These are phyloP conservation scores for Xiphophorus maculatus DNA, from an alignment of 2,113 vertebrate species.

Conservation along the genomic window DNA sequence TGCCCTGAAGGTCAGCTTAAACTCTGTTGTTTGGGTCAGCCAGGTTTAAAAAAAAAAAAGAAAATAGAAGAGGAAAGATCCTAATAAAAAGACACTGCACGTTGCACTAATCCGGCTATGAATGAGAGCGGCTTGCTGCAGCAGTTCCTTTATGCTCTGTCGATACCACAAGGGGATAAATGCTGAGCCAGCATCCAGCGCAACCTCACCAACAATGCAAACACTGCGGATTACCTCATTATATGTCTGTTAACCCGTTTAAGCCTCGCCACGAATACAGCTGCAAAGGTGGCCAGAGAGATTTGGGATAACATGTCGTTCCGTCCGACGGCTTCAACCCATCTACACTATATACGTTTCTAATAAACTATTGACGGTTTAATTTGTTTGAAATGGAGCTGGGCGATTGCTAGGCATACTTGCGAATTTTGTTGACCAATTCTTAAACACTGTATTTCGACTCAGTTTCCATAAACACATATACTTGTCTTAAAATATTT, in stretches of 20 bases:
- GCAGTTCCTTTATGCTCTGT: constrained; percentile 79
- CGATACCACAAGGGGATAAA: constrained; percentile 69
- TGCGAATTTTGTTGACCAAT: too few species aligned
- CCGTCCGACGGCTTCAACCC: neutral
- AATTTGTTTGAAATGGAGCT: too few species aligned
- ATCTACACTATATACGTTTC: neutral
- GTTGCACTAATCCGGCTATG: constrained; percentile 78
- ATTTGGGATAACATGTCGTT: neutral
- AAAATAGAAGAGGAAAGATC: constrained; percentile 3
- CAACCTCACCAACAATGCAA: constrained; percentile 61
- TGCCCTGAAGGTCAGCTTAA: constrained; percentile 16
- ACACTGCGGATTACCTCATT: constrained; percentile 63
- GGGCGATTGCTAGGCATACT: neutral
- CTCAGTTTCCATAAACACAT: too few species aligned
- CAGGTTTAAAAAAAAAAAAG: neutral
- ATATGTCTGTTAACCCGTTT: constrained; percentile 62
- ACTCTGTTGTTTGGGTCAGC: constrained; percentile 17
- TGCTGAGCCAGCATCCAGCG: constrained; percentile 75
- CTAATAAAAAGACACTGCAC: constrained; percentile 53
- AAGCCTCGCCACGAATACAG: constrained; percentile 24
- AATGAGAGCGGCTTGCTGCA: constrained; percentile 79
- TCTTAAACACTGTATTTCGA: too few species aligned
- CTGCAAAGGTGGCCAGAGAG: constrained; percentile 20
- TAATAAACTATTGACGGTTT: neutral
- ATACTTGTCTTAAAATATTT: too few species aligned